A percentile compares a stretch with the other conserved stretches of the same genome.
Conservation (phyloP, 2,888 invertebrate species). For the Bedellia somnulentella region DNA sequence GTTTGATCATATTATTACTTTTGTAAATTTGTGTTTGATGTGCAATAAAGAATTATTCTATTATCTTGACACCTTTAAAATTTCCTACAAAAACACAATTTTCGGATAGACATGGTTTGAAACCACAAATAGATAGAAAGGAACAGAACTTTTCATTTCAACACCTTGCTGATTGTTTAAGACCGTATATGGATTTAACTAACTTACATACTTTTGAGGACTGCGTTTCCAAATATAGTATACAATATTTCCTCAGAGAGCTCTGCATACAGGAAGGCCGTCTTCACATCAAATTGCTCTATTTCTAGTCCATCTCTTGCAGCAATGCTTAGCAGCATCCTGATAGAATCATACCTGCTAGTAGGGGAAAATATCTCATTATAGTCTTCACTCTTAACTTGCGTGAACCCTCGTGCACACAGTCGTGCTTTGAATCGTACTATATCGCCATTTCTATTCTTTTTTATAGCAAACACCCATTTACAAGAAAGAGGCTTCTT, state of each 20-base stretch:
- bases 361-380: slow-evolving; percentile 11
- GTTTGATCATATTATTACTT: too few species aligned
- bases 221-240: neutral
- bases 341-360: slow-evolving; percentile 12
- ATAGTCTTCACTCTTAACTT: slow-evolving; percentile 8
- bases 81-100: neutral
- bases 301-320: slow-evolving; percentile 2
- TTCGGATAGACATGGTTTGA: neutral
- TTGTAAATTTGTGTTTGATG: too few species aligned
- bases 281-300: slow-evolving; percentile 6
- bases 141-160: slow-evolving; percentile 2
- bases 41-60: neutral
- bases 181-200: slow-evolving; percentile 1
- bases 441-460: slow-evolving; percentile 10
- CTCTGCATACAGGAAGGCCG: slow-evolving; percentile 5
- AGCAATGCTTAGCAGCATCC: slow-evolving; percentile 8
- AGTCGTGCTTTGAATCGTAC: slow-evolving; percentile 12
- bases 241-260: slow-evolving; percentile 1
- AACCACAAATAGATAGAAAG: neutral
- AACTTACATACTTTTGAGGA: neutral
- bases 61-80: neutral
- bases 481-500: slow-evolving; percentile 11
- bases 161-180: slow-evolving; percentile 2
- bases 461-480: slow-evolving; percentile 13
- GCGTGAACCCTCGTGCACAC: slow-evolving; percentile 13